Base-by-base conservation (phyloP, 2,113 vertebrate species). In the Helogale parvula region DNA sequence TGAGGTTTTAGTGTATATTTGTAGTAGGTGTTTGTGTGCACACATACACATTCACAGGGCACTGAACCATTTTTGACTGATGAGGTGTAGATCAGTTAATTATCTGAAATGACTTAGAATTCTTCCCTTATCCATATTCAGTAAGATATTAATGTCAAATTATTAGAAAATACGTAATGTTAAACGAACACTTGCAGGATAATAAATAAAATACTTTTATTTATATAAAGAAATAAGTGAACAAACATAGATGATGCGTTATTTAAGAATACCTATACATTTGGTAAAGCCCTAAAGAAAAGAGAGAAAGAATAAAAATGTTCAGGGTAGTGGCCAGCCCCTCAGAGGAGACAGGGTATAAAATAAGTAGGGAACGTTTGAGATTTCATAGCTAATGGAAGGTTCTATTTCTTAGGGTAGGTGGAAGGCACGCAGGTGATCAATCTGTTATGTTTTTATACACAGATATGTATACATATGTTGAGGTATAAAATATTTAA, bases 31-130 rank as follows among this genome's bases (percentile, higher is more conserved):
- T 50, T 63, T 41, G 3, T 19, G 29, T 72, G 21, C 4, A 16
- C 8, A 47, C 16, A 54, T 50, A 65, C 7, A 19, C 15, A 31
- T 3, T 92, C 12, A 23, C 27, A 19, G 29, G 81, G 31, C 79
- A 69, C 31, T 11, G 35, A 80, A 60, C 35, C 16, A 63, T 13
- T 97, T 66, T 66, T 86, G 87, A 88, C 4, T 54, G 83, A 89
- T 66, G 80, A 15, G 19, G 12, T 84, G 15, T 14, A 89, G 54
- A 96, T 33, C 68, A 86, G 29, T 50, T 94, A 96, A 96, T 96
- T 87, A 94, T 63, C 63, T 35, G 21, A 92, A 93, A 92, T 76
- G 74, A 87, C 63, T 91, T 79, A 45, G 50, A 90, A 25, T 66
- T 71, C 33, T 86, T 50, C 27, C 31, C 97, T 97, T 80, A 65